A percentile compares a stretch with the other conserved stretches of the same genome.
Evolutionary conservation across 2,797 vertebrate genomes (phyloP).

Genomic region (Otus scops): DNA sequence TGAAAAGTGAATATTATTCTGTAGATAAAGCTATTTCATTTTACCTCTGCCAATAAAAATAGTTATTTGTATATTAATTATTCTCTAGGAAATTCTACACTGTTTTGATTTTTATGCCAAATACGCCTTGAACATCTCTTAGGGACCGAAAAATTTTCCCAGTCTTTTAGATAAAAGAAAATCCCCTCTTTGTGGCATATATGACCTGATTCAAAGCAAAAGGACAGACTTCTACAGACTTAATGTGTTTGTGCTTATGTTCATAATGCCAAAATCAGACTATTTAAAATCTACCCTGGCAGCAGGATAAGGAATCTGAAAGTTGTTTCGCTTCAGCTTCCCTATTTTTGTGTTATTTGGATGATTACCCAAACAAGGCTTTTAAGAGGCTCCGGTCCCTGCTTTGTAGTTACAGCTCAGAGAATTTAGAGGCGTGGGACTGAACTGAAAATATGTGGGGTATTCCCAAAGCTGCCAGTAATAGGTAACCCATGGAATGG

Average conservation of each 20-base stretch:
- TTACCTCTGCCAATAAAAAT: slow-evolving; percentile 3
- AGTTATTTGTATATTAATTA: background rate
- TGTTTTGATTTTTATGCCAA: slow-evolving; percentile 22
- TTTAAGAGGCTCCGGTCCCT: background rate
- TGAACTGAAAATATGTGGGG: slow-evolving; percentile 63
- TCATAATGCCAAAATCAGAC: background rate
- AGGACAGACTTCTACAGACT: background rate
- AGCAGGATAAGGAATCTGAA: background rate
- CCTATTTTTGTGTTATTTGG: background rate
- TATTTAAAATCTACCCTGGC: background rate
- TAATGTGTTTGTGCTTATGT: background rate
- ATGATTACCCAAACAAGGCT: slow-evolving; percentile 36
- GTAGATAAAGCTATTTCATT: slow-evolving; percentile 4
- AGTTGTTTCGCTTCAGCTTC: background rate
- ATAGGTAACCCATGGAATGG: slow-evolving; percentile 71
- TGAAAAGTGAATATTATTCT: background rate
- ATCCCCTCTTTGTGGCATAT: background rate
- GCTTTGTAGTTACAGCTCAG: slow-evolving; percentile 65
- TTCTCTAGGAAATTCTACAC: slow-evolving; percentile 1
- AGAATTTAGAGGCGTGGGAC: slow-evolving; percentile 53
- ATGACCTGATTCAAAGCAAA: background rate
- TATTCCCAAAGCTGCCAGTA: slow-evolving; percentile 58
- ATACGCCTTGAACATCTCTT: background rate
- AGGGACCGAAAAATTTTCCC: background rate
- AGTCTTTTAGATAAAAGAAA: background rate